Evolutionary conservation across 2,888 invertebrate species (phyloP).

Genomic region (Gastrophysa polygoni): DNA sequence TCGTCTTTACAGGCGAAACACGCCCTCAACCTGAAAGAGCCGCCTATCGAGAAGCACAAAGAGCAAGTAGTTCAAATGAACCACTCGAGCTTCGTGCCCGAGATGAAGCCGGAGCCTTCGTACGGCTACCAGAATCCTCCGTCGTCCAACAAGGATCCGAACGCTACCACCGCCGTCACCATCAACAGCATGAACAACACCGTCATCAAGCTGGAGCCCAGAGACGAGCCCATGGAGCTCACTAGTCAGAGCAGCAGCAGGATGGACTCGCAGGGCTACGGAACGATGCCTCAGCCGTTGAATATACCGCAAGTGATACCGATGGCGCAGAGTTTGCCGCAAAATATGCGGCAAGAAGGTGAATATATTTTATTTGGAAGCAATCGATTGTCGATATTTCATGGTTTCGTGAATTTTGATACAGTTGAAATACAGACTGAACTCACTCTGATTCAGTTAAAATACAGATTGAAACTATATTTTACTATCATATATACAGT

Average conservation of each 20-base stretch:
- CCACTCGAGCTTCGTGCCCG: slow-evolving; percentile 46
- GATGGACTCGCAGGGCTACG: slow-evolving; percentile 33
- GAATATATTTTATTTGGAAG: too few relatives aligned
- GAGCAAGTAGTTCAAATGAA: slow-evolving; percentile 52
- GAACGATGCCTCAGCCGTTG: slow-evolving; percentile 45
- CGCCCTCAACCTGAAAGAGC: slow-evolving; percentile 48
- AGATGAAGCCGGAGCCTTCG: slow-evolving; percentile 46
- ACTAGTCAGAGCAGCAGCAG: slow-evolving; percentile 49
- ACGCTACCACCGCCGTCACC: slow-evolving; percentile 33
- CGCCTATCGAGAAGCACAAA: slow-evolving; percentile 40
- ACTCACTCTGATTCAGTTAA: too few relatives aligned
- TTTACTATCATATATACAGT: too few relatives aligned
- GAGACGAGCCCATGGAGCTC: slow-evolving; percentile 57
- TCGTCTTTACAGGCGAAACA: slow-evolving; percentile 42
- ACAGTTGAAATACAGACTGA: too few relatives aligned
- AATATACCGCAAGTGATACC: slow-evolving; percentile 55
- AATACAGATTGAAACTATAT: too few relatives aligned
- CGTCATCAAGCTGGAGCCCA: slow-evolving; percentile 55
- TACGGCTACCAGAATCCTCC: slow-evolving; percentile 36
- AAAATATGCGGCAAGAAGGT: slow-evolving; percentile 30
- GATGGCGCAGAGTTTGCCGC: slow-evolving; percentile 45
- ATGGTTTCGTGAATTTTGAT: too few relatives aligned
- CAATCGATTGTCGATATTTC: too few relatives aligned
- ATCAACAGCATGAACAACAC: slow-evolving; percentile 35
- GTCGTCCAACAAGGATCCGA: slow-evolving; percentile 31